A percentile compares a stretch with the other conserved stretches of the same genome.
Conservation (phyloP, 2,113 vertebrate genomes). For the Esox niger region DNA sequence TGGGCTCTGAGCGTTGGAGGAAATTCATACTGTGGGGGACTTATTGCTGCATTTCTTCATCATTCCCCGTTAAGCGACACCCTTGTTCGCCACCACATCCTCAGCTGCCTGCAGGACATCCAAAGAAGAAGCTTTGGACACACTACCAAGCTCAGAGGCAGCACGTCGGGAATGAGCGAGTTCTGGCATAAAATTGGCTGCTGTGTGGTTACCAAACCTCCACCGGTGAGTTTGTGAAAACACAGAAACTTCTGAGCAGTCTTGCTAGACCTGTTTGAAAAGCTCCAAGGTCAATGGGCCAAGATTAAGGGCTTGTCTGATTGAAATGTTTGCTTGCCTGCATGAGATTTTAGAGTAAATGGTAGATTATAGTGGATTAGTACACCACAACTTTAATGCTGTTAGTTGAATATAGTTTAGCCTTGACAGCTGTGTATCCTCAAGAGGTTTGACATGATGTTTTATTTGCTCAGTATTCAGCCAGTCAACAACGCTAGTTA, state of each 20-base stretch:
- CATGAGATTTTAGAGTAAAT: background rate
- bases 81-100: slow-evolving; percentile 14
- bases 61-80: background rate
- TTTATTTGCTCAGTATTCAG: background rate
- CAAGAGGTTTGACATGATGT: background rate
- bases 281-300: background rate
- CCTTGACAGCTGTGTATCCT: background rate
- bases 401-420: background rate
- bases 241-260: background rate
- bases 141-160: background rate
- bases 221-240: slow-evolving; percentile 86
- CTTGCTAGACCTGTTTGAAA: background rate
- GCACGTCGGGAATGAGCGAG: slow-evolving; percentile 80
- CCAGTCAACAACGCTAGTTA: background rate
- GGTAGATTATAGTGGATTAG: slow-evolving; percentile 18
- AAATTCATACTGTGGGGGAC: background rate
- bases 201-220: slow-evolving; percentile 88
- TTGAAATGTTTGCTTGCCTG: background rate
- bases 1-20: background rate
- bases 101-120: slow-evolving; percentile 56
- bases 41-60: background rate
- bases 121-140: slow-evolving; percentile 41
- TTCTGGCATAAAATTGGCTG: slow-evolving; percentile 97
- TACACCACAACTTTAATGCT: background rate
- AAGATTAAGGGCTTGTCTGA: slow-evolving; percentile 18